These are phyloP conservation scores for Drosophila sucinea DNA, from an alignment of 1,140 invertebrate species.

Conservation along the genomic window DNA sequence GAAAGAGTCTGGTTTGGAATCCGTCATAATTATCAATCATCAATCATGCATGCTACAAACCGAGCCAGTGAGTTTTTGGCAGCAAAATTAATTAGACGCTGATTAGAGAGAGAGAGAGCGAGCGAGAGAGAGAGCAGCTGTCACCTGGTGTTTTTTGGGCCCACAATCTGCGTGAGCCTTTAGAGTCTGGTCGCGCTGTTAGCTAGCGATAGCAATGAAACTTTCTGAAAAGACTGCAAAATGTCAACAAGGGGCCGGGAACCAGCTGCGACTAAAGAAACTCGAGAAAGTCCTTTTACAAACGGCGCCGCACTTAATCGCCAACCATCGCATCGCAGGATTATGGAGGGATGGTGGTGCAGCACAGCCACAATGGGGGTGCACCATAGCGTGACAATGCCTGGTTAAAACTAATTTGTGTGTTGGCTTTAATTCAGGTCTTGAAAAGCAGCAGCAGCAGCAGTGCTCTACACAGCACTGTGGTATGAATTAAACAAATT, in stretches of 20 bases:
- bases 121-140: neutral
- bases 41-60: constrained; percentile 50
- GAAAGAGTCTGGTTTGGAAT: neutral
- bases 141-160: neutral
- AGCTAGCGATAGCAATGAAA: constrained; percentile 20
- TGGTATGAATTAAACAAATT: constrained; percentile 10
- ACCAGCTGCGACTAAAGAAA: constrained; percentile 9
- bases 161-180: neutral
- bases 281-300: constrained; percentile 23
- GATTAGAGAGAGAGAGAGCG: constrained; percentile 46
- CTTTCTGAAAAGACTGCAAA: constrained; percentile 32
- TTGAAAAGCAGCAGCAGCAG: constrained; percentile 8
- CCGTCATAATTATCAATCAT: constrained; percentile 51
- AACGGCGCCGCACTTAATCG: constrained; percentile 68
- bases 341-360: constrained; percentile 10
- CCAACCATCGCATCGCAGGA: constrained; percentile 32
- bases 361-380: constrained; percentile 56
- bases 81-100: constrained; percentile 64
- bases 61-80: constrained; percentile 33
- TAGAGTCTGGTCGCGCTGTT: constrained; percentile 17
- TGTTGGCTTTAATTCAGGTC: constrained; percentile 40
- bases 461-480: constrained; percentile 20
- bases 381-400: constrained; percentile 73
- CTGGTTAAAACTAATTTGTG: constrained; percentile 79
- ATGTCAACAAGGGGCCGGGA: constrained; percentile 44